A percentile compares a stretch with the other conserved stretches of the same genome.
These are phyloP conservation scores for Macrostomum cliftonense DNA, from an alignment of 2,888 invertebrate species.

Conservation along the genomic window DNA sequence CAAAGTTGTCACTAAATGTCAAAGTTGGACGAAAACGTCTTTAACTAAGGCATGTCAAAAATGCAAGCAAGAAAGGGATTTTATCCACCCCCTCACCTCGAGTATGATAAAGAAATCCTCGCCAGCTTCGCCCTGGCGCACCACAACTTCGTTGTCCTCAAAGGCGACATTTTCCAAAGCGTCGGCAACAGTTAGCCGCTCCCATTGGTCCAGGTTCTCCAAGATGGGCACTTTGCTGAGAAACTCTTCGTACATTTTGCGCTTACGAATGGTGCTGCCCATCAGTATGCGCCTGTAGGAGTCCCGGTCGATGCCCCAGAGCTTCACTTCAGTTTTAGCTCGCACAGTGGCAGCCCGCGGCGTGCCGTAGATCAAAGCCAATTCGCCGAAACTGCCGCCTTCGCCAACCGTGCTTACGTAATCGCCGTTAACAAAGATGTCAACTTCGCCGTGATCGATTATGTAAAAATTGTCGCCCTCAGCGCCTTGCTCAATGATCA, in stretches of 20 bases:
- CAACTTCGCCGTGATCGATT: conserved; percentile 89
- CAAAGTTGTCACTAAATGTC: too few species aligned
- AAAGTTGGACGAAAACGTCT: too few species aligned
- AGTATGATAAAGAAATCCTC: conserved; percentile 98
- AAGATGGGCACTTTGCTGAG: conserved; percentile 85
- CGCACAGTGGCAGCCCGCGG: conserved; percentile 93
- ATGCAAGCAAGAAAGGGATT: too few species aligned
- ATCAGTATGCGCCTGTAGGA: conserved; percentile 52
- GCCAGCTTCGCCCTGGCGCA: conserved; percentile 89
- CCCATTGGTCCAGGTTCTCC: conserved; percentile 97
- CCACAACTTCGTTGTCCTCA: conserved; percentile 81
- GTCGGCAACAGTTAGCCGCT: conserved; percentile 87
- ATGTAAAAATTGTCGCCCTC: conserved; percentile 99
- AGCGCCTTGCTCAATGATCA: conserved; percentile 85
- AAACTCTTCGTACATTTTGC: conserved; percentile 98
- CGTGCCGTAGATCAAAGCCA: conserved; percentile 93
- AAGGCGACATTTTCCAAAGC: conserved; percentile 81
- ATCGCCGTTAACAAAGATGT: conserved; percentile 43
- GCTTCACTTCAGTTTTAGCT: conserved; percentile 77
- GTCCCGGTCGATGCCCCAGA: conserved; percentile 92
- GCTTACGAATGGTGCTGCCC: conserved; percentile 85
- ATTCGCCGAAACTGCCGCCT: conserved; percentile 91
- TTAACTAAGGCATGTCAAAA: too few species aligned
- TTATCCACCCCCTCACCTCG: too few species aligned
- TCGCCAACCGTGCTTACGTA: conserved; percentile 82